Evolutionary conservation across 2,888 invertebrate species (phyloP).

Genomic region (Amiota minor): DNA sequence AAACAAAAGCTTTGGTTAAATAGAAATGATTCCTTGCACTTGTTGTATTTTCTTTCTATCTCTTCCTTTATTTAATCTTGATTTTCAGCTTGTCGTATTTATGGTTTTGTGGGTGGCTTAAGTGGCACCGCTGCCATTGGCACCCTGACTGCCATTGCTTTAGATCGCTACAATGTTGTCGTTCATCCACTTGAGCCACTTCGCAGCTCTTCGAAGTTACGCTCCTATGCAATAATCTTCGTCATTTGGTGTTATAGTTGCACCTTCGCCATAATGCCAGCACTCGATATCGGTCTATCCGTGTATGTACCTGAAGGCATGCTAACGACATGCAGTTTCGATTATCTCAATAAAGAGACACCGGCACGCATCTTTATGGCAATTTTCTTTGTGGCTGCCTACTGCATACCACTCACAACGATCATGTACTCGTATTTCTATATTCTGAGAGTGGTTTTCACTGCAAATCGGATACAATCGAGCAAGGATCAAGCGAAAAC

Average conservation of each 20-base stretch:
- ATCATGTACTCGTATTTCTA: conserved; percentile 84
- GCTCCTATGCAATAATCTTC: conserved; percentile 77
- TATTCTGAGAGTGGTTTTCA: conserved; percentile 80
- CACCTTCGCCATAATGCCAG: conserved; percentile 81
- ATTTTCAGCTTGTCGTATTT: conserved; percentile 84
- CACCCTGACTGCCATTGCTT: conserved; percentile 84
- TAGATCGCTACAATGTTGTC: conserved; percentile 88
- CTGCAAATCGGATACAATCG: conserved; percentile 75
- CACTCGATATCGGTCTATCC: conserved; percentile 80
- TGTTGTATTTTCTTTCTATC: conserved; percentile 5
- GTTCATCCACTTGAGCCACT: conserved; percentile 83
- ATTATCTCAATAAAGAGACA: conserved; percentile 82
- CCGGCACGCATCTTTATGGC: conserved; percentile 81
- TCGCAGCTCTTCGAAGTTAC: conserved; percentile 77
- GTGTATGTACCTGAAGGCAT: conserved; percentile 88
- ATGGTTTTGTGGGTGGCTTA: conserved; percentile 86
- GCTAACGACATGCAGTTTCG: conserved; percentile 88
- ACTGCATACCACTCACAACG: conserved; percentile 81
- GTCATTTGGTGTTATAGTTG: conserved; percentile 84
- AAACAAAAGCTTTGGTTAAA: not conserved
- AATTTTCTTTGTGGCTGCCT: conserved; percentile 83
- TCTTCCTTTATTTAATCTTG: conserved; percentile 23
- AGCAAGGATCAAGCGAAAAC: conserved; percentile 80
- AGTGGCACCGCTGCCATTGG: conserved; percentile 88
- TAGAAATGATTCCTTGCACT: not conserved